Percentiles rank a stretch among this genome's conserved stretches.
Evolutionary conservation across 2,797 vertebrate genomes (phyloP).

Genomic region (Lophius americanus): DNA sequence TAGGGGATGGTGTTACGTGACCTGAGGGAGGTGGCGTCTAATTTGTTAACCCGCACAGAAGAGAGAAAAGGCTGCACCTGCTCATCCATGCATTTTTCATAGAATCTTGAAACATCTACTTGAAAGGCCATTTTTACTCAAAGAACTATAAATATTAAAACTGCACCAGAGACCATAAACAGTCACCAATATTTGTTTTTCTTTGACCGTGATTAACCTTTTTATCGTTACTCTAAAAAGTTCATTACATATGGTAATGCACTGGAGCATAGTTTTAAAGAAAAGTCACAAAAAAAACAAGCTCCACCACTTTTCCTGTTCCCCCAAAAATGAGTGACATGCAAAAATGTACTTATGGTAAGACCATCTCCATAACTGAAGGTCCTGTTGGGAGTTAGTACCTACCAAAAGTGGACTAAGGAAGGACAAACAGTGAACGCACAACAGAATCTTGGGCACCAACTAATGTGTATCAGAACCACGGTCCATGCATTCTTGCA

Average conservation of each 20-base stretch:
- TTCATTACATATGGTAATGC: not conserved
- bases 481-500: too few species aligned
- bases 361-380: too few species aligned
- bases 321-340: conserved; percentile 30
- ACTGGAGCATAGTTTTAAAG: conserved; percentile 1
- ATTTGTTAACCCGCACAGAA: conserved; percentile 55
- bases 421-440: too few species aligned
- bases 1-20: conserved; percentile 47
- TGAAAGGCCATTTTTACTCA: conserved; percentile 21
- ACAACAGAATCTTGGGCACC: too few species aligned
- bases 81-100: conserved; percentile 50
- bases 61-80: conserved; percentile 41
- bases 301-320: conserved; percentile 7
- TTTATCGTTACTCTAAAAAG: conserved; percentile 11
- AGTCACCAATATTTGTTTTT: not conserved
- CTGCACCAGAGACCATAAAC: not conserved
- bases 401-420: too few species aligned
- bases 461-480: too few species aligned
- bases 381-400: too few species aligned
- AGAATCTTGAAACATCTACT: conserved; percentile 22
- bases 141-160: conserved; percentile 23
- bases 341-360: too few species aligned
- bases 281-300: conserved; percentile 19
- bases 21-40: conserved; percentile 36
- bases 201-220: not conserved